Percentiles rank a stretch among this genome's conserved stretches.
Conservation (phyloP, 2,888 invertebrate species). For the Eremobia ochroleuca region DNA sequence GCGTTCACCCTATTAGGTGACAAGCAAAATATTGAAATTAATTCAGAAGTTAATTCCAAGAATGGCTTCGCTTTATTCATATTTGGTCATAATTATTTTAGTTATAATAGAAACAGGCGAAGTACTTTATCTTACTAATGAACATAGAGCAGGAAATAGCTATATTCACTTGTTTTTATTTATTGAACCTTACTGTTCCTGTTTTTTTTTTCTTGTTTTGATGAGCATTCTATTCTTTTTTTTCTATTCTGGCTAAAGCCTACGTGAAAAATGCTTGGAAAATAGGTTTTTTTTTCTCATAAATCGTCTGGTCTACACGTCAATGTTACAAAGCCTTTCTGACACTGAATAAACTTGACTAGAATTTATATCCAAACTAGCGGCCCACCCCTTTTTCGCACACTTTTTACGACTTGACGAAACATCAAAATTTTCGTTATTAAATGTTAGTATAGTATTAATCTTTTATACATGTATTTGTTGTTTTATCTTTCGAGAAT, state of each 20-base stretch:
- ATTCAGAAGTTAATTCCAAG: not conserved
- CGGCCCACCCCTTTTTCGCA: not conserved
- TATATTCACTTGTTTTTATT: not conserved
- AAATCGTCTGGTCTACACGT: too few species aligned
- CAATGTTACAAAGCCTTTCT: not conserved
- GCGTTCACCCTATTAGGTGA: conserved; percentile 20
- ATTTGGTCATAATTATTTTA: not conserved
- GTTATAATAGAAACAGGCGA: not conserved
- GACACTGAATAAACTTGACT: not conserved
- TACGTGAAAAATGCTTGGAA: not conserved
- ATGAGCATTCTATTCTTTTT: not conserved
- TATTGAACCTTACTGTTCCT: not conserved
- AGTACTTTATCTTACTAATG: not conserved
- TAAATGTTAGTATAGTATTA: not conserved
- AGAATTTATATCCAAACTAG: not conserved
- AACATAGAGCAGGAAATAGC: conserved; percentile 3
- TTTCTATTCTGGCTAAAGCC: not conserved
- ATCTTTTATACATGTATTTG: not conserved
- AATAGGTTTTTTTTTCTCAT: not conserved
- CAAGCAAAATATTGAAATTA: conserved; percentile 33
- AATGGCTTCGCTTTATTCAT: not conserved
- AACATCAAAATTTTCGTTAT: not conserved
- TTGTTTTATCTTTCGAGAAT: too few species aligned
- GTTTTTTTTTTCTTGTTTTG: not conserved
- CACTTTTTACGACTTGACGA: not conserved